Evolutionary conservation across 2,797 vertebrate species (phyloP).

Genomic region (Bryconaethiops microstoma): DNA sequence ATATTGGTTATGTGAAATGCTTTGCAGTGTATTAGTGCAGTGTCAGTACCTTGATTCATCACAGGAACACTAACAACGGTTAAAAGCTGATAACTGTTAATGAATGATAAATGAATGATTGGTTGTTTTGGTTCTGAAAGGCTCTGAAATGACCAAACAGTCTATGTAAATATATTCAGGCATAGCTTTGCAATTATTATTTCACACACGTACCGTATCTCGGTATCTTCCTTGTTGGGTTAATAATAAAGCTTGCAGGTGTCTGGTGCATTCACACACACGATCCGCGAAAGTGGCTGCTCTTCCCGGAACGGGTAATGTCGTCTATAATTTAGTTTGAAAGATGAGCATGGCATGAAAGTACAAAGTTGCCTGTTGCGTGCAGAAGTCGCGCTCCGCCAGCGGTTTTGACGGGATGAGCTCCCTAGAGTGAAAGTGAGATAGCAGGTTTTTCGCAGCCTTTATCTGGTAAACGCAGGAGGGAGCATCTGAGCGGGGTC

Average conservation of each 20-base stretch:
- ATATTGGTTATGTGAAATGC: neutral
- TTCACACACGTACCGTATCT: neutral
- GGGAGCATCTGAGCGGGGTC: slow-evolving; percentile 15
- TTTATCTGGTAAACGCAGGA: slow-evolving; percentile 32
- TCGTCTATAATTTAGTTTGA: slow-evolving; percentile 17
- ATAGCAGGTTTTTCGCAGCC: slow-evolving; percentile 38
- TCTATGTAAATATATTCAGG: neutral
- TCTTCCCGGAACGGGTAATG: neutral
- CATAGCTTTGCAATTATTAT: neutral
- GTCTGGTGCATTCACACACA: neutral
- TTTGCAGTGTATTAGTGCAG: neutral
- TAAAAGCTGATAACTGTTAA: neutral
- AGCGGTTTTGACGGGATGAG: slow-evolving; percentile 35
- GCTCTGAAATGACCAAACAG: neutral
- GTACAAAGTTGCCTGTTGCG: slow-evolving; percentile 11
- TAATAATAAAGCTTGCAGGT: neutral
- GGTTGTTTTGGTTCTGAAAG: neutral
- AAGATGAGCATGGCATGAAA: neutral
- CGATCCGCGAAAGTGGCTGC: neutral
- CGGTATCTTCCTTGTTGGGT: neutral
- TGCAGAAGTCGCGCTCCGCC: slow-evolving; percentile 1
- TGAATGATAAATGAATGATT: neutral
- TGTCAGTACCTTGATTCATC: too few species aligned
- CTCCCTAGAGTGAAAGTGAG: slow-evolving; percentile 48
- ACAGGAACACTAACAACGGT: too few species aligned